Evolutionary conservation across 1,140 invertebrate species (phyloP), one percentile per base, ranked within the genome.

Genomic region (Diorhabda sublineata): DNA sequence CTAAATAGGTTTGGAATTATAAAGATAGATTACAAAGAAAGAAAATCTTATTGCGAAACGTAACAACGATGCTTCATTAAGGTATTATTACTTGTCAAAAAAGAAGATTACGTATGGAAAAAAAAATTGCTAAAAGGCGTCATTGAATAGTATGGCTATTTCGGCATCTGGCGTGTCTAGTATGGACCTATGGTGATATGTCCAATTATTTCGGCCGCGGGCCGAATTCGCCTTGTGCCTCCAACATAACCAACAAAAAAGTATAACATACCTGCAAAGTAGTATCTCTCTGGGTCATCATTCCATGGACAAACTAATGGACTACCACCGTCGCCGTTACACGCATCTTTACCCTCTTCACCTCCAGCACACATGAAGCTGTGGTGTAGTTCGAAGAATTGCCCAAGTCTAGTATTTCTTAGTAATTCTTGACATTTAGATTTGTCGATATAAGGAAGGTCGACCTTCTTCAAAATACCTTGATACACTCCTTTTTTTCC

Each of bases 281-380:
- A 74, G 71, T 81, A 84, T 8, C 75, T 73, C 4, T 73, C 68
- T 7, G 74, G 71, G 64, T 74, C 69, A 3, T 56, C 58, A 26
- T 74, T 71, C 26, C 75, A 63, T 4, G 79, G 77, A 73, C 86
- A 87, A 8, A 86, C 81, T 56, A 87, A 74, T 2, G 85, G 85
- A 59, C 84, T 82, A 58, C 86, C 86, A n/a, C 86, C 86, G 69
- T 87, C 86, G 69, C 87, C 86, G 82, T 86, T 88, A 78, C 89
- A 90, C 0, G 88, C 86, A 75, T 90, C 89, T 73, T 84, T 82
- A 6, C 85, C 87, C 56, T 79, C 73, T 74, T 87, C 84, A 0
- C 90, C 91, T 2, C 90, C 90, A 1, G 91, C 91, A 76, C 91
- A 93, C 69, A 91, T 84, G 78, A 92, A 92, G 57, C 86, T 87